These are phyloP conservation scores for Ypsolopha sequella DNA, from an alignment of 2,888 invertebrate species.

Conservation along the genomic window DNA sequence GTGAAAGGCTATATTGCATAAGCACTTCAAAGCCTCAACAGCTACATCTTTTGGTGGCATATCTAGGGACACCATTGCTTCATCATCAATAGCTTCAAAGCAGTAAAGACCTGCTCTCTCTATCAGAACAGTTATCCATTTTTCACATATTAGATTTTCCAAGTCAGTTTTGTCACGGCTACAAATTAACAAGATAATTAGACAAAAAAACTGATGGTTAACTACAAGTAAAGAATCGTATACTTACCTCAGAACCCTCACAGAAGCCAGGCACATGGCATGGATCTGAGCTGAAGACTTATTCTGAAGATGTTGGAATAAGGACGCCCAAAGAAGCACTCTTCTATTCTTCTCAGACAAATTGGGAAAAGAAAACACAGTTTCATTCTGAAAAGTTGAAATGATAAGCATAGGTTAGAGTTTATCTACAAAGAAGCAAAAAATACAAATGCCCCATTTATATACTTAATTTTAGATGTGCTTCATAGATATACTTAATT, in stretches of 20 bases:
- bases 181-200: slow-evolving; percentile 9
- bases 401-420: no score
- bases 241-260: slow-evolving; percentile 76
- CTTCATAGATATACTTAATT: no score
- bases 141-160: slow-evolving; percentile 75
- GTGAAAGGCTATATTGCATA: slow-evolving; percentile 91
- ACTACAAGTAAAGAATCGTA: background rate
- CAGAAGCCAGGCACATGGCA: slow-evolving; percentile 67
- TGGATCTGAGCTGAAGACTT: slow-evolving; percentile 52
- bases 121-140: slow-evolving; percentile 77
- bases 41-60: slow-evolving; percentile 65
- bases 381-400: slow-evolving; percentile 46
- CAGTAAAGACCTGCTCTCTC: slow-evolving; percentile 74
- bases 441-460: no score
- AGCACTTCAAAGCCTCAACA: slow-evolving; percentile 87
- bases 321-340: slow-evolving; percentile 70
- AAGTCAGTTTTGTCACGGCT: slow-evolving; percentile 85
- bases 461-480: no score
- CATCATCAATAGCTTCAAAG: slow-evolving; percentile 42
- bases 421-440: no score
- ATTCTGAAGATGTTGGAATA: slow-evolving; percentile 71
- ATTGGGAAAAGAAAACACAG: slow-evolving; percentile 72
- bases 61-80: slow-evolving; percentile 33
- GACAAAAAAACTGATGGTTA: background rate
- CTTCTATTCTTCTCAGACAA: slow-evolving; percentile 66